phyloP scores from a whole-genome alignment of 2,113 vertebrate species.

The Syngnathus scovelli region DNA sequence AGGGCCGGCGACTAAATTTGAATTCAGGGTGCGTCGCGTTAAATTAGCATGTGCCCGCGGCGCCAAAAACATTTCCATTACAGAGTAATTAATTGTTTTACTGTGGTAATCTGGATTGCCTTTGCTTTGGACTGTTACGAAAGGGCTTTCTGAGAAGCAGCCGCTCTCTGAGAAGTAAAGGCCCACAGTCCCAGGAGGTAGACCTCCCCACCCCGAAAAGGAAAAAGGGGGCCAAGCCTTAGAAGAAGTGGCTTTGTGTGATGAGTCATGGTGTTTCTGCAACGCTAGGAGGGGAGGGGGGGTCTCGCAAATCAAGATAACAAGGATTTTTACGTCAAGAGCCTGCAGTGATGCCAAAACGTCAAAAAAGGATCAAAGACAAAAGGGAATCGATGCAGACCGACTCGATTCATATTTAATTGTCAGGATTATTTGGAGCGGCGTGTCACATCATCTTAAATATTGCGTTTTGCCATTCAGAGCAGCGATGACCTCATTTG shows the following conservation, averaged over 20 bases:
- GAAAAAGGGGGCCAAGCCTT: conserved; percentile 11
- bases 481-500: conserved; percentile 18
- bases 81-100: conserved; percentile 25
- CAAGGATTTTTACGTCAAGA: not conserved
- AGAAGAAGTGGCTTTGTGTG: conserved; percentile 25
- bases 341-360: conserved; percentile 25
- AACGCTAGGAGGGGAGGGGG: conserved; percentile 10
- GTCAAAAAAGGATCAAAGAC: conserved; percentile 22
- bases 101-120: conserved; percentile 13
- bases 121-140: conserved; percentile 12
- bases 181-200: conserved; percentile 18
- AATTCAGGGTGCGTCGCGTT: conserved; percentile 15
- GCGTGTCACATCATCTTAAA: conserved; percentile 13
- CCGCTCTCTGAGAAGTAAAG: not conserved
- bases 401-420: conserved; percentile 1
- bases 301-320: conserved; percentile 13
- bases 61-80: conserved; percentile 25
- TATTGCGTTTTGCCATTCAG: conserved; percentile 1
- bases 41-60: conserved; percentile 10
- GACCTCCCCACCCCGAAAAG: conserved; percentile 3
- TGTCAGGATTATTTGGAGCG: not conserved
- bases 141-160: conserved; percentile 8
- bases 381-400: not conserved
- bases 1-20: not conserved
- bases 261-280: conserved; percentile 57